A percentile compares a stretch with the other conserved stretches of the same genome.
Conservation (phyloP, 2,113 vertebrate genomes). For the Pseudorectes ferrugineus region DNA sequence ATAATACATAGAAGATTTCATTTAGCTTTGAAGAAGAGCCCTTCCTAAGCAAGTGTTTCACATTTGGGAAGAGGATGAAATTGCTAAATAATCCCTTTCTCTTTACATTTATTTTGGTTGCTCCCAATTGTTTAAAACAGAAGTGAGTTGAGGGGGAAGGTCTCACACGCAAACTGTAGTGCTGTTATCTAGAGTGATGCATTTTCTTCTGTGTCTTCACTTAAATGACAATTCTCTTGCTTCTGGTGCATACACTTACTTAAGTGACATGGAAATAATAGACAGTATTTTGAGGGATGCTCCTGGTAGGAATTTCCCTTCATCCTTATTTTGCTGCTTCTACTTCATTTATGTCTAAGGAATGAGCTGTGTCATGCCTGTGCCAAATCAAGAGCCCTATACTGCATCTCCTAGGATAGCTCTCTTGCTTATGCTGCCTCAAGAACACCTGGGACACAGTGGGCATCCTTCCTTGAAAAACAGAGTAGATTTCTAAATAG, state of each 20-base stretch:
- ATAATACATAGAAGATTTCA: slow-evolving; percentile 1
- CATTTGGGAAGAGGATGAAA: neutral
- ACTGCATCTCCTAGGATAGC: neutral
- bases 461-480: neutral
- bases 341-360: neutral
- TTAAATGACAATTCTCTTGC: neutral
- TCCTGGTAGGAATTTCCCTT: neutral
- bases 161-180: neutral
- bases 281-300: neutral
- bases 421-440: neutral
- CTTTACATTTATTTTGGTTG: neutral
- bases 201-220: neutral
- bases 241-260: neutral
- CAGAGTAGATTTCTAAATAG: neutral
- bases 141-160: neutral
- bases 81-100: slow-evolving; percentile 1
- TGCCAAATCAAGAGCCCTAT: neutral
- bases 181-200: neutral
- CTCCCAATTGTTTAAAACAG: neutral
- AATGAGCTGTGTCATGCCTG: neutral
- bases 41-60: slow-evolving; percentile 19
- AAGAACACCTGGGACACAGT: neutral
- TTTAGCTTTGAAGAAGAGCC: slow-evolving; percentile 39
- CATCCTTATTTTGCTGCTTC: neutral
- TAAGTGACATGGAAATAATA: neutral